Percentiles rank a stretch among this genome's conserved stretches.
phyloP scores from a whole-genome alignment of 2,888 invertebrate genomes.

The Odontomyia ornata region DNA sequence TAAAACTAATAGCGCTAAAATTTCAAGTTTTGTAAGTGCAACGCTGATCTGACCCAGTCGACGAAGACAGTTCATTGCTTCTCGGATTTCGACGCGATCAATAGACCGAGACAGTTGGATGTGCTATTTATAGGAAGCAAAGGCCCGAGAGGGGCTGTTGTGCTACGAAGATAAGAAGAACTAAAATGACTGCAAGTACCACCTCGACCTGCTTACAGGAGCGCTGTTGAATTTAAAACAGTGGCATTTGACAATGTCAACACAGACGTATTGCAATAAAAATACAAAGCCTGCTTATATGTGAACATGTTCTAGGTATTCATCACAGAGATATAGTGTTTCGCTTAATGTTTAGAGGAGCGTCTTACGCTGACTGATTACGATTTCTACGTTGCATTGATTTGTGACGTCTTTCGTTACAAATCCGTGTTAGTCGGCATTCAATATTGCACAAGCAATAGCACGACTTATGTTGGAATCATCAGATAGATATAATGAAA shows the following conservation, averaged over 20 bases:
- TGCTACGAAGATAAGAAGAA: too few relatives aligned
- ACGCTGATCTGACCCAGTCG: too few relatives aligned
- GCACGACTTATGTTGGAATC: constrained; percentile 84
- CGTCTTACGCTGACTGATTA: constrained; percentile 77
- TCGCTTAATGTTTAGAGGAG: constrained; percentile 77
- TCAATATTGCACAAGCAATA: constrained; percentile 85
- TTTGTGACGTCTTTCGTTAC: constrained; percentile 84
- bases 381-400: constrained; percentile 89
- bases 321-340: constrained; percentile 89
- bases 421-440: constrained; percentile 81
- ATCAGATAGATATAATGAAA: constrained; percentile 69
- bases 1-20: too few relatives aligned
- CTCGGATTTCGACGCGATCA: too few relatives aligned
- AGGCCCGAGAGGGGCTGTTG: too few relatives aligned
- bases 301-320: too few relatives aligned
- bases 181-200: constrained; percentile 69
- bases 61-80: too few relatives aligned
- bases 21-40: too few relatives aligned
- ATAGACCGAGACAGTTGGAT: too few relatives aligned
- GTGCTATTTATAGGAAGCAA: too few relatives aligned
- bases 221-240: constrained; percentile 77
- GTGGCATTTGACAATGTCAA: constrained; percentile 77
- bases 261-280: constrained; percentile 83
- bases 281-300: too few relatives aligned
- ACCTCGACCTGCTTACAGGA: constrained; percentile 71